Evolutionary conservation across 2,113 vertebrate species (phyloP).

Genomic region (Mesitornis unicolor): DNA sequence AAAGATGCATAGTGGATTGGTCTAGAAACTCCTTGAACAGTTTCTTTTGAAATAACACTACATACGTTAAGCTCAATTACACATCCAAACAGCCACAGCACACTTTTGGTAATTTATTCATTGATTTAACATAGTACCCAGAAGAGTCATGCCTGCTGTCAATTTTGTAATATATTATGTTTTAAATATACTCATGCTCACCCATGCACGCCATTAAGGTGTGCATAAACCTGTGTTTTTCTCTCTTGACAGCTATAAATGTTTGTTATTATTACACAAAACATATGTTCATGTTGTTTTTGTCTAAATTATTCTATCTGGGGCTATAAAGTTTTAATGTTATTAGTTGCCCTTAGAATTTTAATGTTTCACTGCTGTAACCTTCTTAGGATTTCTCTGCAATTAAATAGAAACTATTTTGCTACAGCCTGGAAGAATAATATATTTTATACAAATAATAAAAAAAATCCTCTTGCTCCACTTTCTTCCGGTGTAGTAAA

Average conservation of each 20-base stretch:
- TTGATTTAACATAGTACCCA: conserved; percentile 88
- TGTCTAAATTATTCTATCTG: conserved; percentile 88
- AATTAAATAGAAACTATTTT: conserved; percentile 84
- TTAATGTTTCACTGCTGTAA: conserved; percentile 85
- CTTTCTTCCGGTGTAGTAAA: conserved; percentile 64
- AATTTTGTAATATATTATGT: conserved; percentile 88
- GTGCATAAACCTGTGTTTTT: conserved; percentile 87
- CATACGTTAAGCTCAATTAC: conserved; percentile 86
- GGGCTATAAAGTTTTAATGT: conserved; percentile 91
- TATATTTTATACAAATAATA: conserved; percentile 79
- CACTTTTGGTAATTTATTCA: conserved; percentile 89
- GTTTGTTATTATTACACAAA: conserved; percentile 92
- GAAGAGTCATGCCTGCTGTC: conserved; percentile 87
- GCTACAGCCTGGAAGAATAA: conserved; percentile 78
- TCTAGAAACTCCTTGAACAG: conserved; percentile 82
- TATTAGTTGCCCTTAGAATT: conserved; percentile 90
- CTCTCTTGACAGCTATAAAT: conserved; percentile 93
- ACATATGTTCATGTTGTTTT: conserved; percentile 91
- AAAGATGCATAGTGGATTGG: conserved; percentile 78
- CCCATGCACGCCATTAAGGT: conserved; percentile 88
- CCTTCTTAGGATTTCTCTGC: conserved; percentile 82
- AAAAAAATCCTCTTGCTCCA: conserved; percentile 40
- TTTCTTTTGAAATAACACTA: conserved; percentile 87
- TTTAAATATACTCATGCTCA: conserved; percentile 86
- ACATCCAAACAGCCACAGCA: conserved; percentile 86